Evolutionary conservation across 2,797 vertebrate species (phyloP).

Genomic region (Lepus oiostolus): DNA sequence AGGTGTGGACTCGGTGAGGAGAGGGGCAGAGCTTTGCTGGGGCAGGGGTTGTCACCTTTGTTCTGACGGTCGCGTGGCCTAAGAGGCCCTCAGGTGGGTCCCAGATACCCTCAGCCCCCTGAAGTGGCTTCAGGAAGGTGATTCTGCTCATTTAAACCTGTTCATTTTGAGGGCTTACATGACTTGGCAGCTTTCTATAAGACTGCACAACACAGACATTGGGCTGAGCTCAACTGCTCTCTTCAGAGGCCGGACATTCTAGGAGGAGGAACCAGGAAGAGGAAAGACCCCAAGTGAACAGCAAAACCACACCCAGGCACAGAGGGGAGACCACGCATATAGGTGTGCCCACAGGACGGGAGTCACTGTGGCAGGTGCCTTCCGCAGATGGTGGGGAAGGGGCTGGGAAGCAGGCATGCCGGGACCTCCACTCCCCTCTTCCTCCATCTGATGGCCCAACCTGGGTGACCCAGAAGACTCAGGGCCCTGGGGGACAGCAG

Average conservation of each 20-base stretch:
- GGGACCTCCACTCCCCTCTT: neutral
- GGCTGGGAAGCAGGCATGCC: neutral
- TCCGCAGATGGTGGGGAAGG: neutral
- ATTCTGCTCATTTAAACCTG: neutral
- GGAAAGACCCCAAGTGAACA: neutral
- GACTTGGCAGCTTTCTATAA: neutral
- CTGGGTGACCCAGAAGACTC: too few relatives aligned
- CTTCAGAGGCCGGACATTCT: neutral
- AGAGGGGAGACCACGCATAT: accelerated
- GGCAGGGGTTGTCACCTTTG: neutral
- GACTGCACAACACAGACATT: neutral
- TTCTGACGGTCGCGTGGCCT: too few relatives aligned
- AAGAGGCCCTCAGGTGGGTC: neutral
- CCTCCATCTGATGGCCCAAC: neutral
- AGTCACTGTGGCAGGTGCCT: neutral
- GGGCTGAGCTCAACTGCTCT: neutral
- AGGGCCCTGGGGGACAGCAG: neutral
- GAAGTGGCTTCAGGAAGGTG: neutral
- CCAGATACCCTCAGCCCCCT: too few relatives aligned
- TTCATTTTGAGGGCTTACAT: neutral
- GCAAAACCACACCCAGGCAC: neutral
- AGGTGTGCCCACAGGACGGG: neutral
- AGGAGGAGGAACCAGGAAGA: neutral
- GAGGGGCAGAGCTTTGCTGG: too few relatives aligned
- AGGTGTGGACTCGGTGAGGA: neutral